Evolutionary conservation across 1,140 invertebrate species (phyloP).

Genomic region (Planococcus citri): DNA sequence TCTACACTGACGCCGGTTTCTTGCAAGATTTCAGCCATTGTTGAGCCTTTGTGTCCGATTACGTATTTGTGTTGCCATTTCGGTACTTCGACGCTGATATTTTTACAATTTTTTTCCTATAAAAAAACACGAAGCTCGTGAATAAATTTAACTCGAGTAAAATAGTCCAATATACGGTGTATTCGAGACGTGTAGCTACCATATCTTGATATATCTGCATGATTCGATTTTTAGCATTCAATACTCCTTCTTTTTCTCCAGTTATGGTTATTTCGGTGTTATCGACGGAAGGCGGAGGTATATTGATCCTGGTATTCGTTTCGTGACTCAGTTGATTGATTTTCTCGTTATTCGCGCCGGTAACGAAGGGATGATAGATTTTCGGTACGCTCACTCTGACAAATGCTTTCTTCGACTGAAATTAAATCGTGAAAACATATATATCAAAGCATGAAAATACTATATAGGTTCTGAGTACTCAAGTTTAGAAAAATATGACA

Average conservation of each 20-base stretch:
- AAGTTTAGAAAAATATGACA: too few species aligned
- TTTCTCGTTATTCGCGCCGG: constrained; percentile 73
- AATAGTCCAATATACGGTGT: constrained; percentile 6
- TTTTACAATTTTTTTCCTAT: constrained; percentile 64
- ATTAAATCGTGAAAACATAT: neutral
- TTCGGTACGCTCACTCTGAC: constrained; percentile 74
- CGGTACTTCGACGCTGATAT: constrained; percentile 86
- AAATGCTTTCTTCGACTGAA: constrained; percentile 62
- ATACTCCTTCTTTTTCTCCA: constrained; percentile 91
- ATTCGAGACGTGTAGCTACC: constrained; percentile 41
- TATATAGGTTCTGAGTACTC: too few species aligned
- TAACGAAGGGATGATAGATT: constrained; percentile 90
- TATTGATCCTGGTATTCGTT: constrained; percentile 80
- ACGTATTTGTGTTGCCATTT: constrained; percentile 96
- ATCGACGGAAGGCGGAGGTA: constrained; percentile 78
- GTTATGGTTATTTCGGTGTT: constrained; percentile 92
- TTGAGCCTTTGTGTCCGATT: constrained; percentile 71
- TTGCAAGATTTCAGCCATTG: constrained; percentile 82
- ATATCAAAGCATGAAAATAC: too few species aligned
- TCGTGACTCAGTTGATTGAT: constrained; percentile 61
- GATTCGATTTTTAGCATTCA: constrained; percentile 71
- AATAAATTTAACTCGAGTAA: too few species aligned
- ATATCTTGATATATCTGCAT: constrained; percentile 78
- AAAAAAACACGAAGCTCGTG: neutral
- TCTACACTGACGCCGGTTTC: constrained; percentile 90